Evolutionary conservation across 1,140 invertebrate species (phyloP), one percentile per base, ranked within the genome.

Genomic region (Zaprionus lachaisei): DNA sequence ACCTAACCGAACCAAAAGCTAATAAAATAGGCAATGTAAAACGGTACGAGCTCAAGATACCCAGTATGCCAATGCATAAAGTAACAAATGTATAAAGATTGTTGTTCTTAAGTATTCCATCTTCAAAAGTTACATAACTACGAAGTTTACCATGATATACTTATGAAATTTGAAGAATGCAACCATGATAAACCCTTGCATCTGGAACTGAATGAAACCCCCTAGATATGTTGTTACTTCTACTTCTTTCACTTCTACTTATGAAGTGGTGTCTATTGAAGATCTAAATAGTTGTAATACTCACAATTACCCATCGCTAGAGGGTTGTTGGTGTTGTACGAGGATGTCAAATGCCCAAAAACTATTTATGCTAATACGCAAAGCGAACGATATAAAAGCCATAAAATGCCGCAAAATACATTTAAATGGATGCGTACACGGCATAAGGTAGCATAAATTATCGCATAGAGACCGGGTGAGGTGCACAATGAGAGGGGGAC

Each of bases 391-490:
- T 80, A 80, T 77, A 72, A 80, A 80, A 73, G 37, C 60, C 67
- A 80, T 77, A 77, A 79, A 79, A 61, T 67, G 72, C 60, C 49
- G 72, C 49, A 76, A 79, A 79, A 75, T 76, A 71, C 70, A 80
- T 80, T 80, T 69, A 80, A 80, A 77, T 80, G 65, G 67, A 65
- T 62, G 64, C 77, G 64, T 69, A 76, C 57, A 58, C 41, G 49
- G 41, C 49, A 66, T 63, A 68, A 68, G 77, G 73, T 64, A 79
- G 77, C 68, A 79, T 79, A 79, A 79, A 79, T 79, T 77, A 77
- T 47, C 68, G 64, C 55, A 51, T 49, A 60, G 37, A 54, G 31
- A 34, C 31, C 47, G 6, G 2, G 2, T 11, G 41, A 47, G 41
- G 41, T 47, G 41, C 41, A 24, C 57, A 31, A 14, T 26, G 26